Conservation (phyloP, 2,797 vertebrate genomes). For the Anguilla pacifica region DNA sequence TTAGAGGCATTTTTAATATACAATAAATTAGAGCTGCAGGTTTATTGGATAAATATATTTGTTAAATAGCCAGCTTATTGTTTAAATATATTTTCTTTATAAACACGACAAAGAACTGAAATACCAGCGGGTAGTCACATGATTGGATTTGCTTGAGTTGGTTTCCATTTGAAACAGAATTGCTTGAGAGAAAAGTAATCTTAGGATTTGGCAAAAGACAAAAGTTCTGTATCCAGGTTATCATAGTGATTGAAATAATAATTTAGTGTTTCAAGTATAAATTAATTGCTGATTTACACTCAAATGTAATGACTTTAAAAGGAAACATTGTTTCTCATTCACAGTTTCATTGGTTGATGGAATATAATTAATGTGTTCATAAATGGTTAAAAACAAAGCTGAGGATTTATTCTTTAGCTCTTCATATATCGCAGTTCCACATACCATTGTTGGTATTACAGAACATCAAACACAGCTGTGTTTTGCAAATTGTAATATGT, state of each 20-base stretch:
- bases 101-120: background rate
- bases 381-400: no score
- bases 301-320: background rate
- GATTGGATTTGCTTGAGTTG: conserved; percentile 3
- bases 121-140: background rate
- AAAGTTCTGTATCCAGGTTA: background rate
- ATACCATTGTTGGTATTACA: no score
- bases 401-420: no score
- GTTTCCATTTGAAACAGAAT: background rate
- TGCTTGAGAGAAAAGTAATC: background rate
- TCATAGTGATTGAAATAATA: background rate
- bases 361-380: no score
- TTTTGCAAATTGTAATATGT: no score
- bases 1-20: background rate
- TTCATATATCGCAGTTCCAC: no score
- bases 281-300: background rate
- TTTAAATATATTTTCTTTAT: background rate
- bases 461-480: no score
- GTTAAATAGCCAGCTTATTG: background rate
- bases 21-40: background rate
- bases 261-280: background rate
- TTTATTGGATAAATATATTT: background rate
- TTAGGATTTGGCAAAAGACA: background rate
- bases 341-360: no score
- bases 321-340: no score